phyloP scores from a whole-genome alignment of 2,113 vertebrate genomes.

The Myrmecophaga tridactyla region DNA sequence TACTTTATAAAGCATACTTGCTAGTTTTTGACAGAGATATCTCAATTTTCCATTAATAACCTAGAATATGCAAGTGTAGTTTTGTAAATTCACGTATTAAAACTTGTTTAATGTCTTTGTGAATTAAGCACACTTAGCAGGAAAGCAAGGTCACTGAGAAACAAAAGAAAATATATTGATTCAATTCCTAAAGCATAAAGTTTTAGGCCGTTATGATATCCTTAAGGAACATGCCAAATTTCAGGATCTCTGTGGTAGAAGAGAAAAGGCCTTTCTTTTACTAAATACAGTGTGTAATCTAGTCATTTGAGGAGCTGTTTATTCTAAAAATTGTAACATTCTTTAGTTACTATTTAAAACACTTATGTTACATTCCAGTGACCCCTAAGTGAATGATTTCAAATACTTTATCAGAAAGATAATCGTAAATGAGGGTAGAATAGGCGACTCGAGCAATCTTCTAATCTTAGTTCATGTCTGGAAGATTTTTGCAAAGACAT shows the following conservation, averaged over 20 bases:
- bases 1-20: slow-evolving; percentile 3
- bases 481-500: slow-evolving; percentile 39
- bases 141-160: not conserved
- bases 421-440: not conserved
- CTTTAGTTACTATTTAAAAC: slow-evolving; percentile 47
- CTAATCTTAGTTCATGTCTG: slow-evolving; percentile 49
- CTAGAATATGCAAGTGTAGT: not conserved
- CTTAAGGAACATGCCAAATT: not conserved
- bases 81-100: not conserved
- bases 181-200: not conserved
- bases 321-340: slow-evolving; percentile 36
- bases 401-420: slow-evolving; percentile 39
- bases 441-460: slow-evolving; percentile 38
- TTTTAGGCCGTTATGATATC: not conserved
- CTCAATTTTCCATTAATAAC: not conserved
- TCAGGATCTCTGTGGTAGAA: not conserved
- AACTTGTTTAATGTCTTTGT: not conserved
- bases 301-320: slow-evolving; percentile 44
- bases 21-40: not conserved
- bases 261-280: not conserved
- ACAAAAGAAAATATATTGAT: not conserved
- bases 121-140: not conserved
- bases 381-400: slow-evolving; percentile 9
- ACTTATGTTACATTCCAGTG: slow-evolving; percentile 56
- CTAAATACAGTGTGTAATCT: not conserved